phyloP scores from a whole-genome alignment of 1,140 invertebrate genomes.

The Magallana angulata region DNA sequence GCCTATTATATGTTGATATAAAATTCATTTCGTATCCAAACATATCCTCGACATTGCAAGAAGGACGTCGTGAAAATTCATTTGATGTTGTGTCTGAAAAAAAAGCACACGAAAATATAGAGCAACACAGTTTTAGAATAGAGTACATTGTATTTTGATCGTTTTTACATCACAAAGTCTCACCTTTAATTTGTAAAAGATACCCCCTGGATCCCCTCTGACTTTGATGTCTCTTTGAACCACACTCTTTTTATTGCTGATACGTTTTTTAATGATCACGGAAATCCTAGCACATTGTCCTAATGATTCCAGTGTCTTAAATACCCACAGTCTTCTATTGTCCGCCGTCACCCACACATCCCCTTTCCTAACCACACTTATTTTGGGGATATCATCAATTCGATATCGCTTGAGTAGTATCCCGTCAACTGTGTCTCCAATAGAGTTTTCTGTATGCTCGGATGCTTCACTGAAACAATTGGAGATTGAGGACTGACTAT shows the following conservation, averaged over 20 bases:
- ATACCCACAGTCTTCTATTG: conserved; percentile 50
- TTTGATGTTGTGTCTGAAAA: too few relatives aligned
- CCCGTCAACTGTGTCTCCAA: conserved; percentile 49
- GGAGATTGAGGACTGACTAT: conserved; percentile 19
- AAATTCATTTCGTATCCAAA: too few relatives aligned
- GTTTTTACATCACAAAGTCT: too few relatives aligned
- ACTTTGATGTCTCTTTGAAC: neutral
- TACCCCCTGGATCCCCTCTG: neutral
- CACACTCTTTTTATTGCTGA: neutral
- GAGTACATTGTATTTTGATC: too few relatives aligned
- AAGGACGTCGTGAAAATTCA: too few relatives aligned
- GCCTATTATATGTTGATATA: too few relatives aligned
- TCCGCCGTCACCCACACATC: conserved; percentile 39
- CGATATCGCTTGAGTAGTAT: neutral
- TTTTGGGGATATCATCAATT: conserved; percentile 31
- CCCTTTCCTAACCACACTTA: neutral
- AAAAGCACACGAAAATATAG: too few relatives aligned
- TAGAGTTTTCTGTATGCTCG: neutral
- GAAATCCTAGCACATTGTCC: neutral
- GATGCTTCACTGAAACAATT: neutral
- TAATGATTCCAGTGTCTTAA: conserved; percentile 28
- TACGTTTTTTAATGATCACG: neutral
- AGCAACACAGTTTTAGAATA: too few relatives aligned
- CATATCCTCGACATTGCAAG: too few relatives aligned
- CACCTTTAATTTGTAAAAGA: neutral